A percentile compares a stretch with the other conserved stretches of the same genome.
These are phyloP conservation scores for Apodemus sylvaticus DNA, from an alignment of 2,113 vertebrate genomes.

Conservation along the genomic window DNA sequence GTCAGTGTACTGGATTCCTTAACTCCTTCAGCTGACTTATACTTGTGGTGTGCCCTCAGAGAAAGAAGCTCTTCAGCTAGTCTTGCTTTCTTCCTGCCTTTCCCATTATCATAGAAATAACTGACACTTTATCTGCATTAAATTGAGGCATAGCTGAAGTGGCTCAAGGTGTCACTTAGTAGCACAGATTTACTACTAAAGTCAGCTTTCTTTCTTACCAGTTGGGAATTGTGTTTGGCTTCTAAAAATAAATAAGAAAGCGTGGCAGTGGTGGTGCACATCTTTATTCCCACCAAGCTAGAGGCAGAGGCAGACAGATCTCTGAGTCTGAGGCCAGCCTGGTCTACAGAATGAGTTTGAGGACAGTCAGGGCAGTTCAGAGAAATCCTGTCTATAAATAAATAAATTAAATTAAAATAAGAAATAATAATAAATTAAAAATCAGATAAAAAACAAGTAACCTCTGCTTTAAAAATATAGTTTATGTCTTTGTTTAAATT, in stretches of 20 bases:
- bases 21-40: neutral
- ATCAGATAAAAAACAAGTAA: neutral
- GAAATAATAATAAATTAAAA: neutral
- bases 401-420: neutral
- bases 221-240: conserved; percentile 36
- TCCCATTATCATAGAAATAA: neutral
- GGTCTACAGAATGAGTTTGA: neutral
- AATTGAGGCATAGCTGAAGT: neutral
- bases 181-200: neutral
- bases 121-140: neutral
- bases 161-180: neutral
- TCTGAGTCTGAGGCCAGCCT: neutral
- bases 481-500: neutral
- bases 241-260: neutral
- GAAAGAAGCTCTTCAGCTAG: neutral
- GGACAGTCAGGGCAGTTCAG: neutral
- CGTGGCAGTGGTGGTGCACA: neutral
- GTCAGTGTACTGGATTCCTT: neutral
- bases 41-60: neutral
- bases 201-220: conserved; percentile 27
- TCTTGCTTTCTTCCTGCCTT: neutral
- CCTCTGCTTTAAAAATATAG: neutral
- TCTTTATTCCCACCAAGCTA: neutral
- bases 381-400: neutral
- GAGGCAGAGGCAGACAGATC: neutral